These are phyloP conservation scores for Linyphia triangularis DNA, from an alignment of 2,888 invertebrate genomes.

Conservation along the genomic window DNA sequence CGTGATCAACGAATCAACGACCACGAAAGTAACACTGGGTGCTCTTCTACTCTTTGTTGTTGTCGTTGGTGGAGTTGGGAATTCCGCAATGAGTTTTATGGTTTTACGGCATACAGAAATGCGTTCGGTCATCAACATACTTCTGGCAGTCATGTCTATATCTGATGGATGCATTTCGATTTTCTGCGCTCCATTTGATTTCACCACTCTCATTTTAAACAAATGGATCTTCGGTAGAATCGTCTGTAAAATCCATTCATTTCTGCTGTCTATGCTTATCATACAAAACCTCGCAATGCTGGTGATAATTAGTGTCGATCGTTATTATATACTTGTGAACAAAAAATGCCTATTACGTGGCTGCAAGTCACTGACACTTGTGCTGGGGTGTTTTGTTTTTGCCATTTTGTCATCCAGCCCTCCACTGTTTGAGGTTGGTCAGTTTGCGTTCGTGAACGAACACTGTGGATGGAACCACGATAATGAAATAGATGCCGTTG, in stretches of 20 bases:
- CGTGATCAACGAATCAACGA: neutral
- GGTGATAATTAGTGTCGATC: conserved; percentile 78
- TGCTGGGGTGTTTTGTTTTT: conserved; percentile 76
- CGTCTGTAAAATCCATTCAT: conserved; percentile 76
- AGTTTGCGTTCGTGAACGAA: conserved; percentile 19
- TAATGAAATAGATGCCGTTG: neutral
- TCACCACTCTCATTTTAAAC: conserved; percentile 75
- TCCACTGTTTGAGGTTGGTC: conserved; percentile 41
- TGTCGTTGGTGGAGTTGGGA: conserved; percentile 76
- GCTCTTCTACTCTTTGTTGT: neutral
- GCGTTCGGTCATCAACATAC: conserved; percentile 79
- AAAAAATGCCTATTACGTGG: conserved; percentile 77
- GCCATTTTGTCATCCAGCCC: conserved; percentile 76
- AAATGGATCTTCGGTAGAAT: conserved; percentile 75
- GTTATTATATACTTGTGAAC: conserved; percentile 78
- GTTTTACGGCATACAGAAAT: conserved; percentile 78
- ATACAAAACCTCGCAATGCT: conserved; percentile 77
- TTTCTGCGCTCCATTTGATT: conserved; percentile 77
- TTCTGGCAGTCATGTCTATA: conserved; percentile 78
- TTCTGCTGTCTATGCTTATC: conserved; percentile 77
- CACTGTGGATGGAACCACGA: conserved; percentile 77
- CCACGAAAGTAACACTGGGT: neutral
- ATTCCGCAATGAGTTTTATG: conserved; percentile 78
- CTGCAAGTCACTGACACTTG: conserved; percentile 76
- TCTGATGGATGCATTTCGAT: conserved; percentile 77